Evolutionary conservation across 2,888 invertebrate genomes (phyloP), one percentile per base, ranked within the genome.

Genomic region (Mesorhabditis belari): DNA sequence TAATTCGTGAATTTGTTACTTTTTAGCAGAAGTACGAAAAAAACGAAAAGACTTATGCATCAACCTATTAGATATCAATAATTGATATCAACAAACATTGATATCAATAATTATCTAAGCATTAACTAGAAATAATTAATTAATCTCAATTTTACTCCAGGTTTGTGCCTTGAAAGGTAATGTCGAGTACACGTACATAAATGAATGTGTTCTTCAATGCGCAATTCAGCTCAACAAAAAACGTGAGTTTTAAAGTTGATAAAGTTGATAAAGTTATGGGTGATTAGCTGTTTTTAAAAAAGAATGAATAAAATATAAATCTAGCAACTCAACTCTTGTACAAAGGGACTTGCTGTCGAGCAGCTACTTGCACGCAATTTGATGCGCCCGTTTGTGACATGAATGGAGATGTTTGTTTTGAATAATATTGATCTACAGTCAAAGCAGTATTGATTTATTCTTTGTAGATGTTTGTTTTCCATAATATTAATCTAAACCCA

Each of bases 321-420:
- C 24, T 27, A 70, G 70, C 66, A 55, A 24, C 65, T 19, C 61
- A 57, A 12, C 49, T 70, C 9, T 55, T 69, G 9, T 71, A 73
- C 49, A 61, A 65, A 54, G 73, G 73, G 17, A 59, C 67, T 0
- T 73, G 73, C 49, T 73, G 73, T 23, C 66, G 63, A 2, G 62
- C 67, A 17, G 62, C 59, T 44, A 63, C 61, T 50, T 73, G 73
- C 50, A 65, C 62, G 23, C 66, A 66, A 53, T 73, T 70, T 54
- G 66, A 69, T 21, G 57, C 66, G 23, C 71, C 73, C 17, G 71
- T 73, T 26, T 73, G 73, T 53, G 65, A 68, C 23, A 60, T 63
- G n/a, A 56, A 64, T 53, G 72, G 72, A 56, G 63, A 67, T 63
- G 72, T 72, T 12, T 26, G 53, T 28, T 29, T 24, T 25, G 12